Percentiles rank a stretch among this genome's conserved stretches.
Conservation (phyloP, 2,888 invertebrate species). For the Eupelmus urozonus region DNA sequence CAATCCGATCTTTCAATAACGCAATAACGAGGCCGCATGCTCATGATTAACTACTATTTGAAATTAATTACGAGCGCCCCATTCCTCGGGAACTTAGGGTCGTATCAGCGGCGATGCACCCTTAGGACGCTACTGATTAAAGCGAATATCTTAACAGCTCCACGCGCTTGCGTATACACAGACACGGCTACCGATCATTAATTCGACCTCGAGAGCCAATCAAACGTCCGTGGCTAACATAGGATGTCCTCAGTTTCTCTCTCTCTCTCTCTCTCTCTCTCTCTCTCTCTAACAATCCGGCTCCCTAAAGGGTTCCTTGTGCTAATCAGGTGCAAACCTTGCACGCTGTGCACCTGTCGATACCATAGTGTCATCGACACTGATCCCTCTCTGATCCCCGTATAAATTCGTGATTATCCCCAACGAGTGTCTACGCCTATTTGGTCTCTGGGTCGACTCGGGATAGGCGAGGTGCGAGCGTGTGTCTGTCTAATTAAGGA, state of each 20-base stretch:
- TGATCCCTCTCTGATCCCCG: neutral
- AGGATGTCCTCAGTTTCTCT: neutral
- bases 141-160: slow-evolving; percentile 17
- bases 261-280: neutral
- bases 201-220: slow-evolving; percentile 30
- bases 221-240: slow-evolving; percentile 10
- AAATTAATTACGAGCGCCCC: too few relatives aligned
- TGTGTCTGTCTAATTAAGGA: too few relatives aligned
- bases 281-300: neutral
- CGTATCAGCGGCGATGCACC: neutral
- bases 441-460: too few relatives aligned
- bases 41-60: too few relatives aligned
- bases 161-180: neutral
- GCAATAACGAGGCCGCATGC: too few relatives aligned
- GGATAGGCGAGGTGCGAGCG: too few relatives aligned
- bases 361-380: neutral
- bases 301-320: slow-evolving; percentile 26
- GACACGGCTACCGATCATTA: neutral
- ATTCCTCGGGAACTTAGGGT: too few relatives aligned
- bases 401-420: neutral
- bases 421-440: too few relatives aligned
- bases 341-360: slow-evolving; percentile 10
- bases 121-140: slow-evolving; percentile 18
- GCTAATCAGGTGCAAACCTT: slow-evolving; percentile 33
- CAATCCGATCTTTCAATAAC: too few relatives aligned